A percentile compares a stretch with the other conserved stretches of the same genome.
These are phyloP conservation scores for Paracanthobrama guichenoti DNA, from an alignment of 2,113 vertebrate species.

Conservation along the genomic window DNA sequence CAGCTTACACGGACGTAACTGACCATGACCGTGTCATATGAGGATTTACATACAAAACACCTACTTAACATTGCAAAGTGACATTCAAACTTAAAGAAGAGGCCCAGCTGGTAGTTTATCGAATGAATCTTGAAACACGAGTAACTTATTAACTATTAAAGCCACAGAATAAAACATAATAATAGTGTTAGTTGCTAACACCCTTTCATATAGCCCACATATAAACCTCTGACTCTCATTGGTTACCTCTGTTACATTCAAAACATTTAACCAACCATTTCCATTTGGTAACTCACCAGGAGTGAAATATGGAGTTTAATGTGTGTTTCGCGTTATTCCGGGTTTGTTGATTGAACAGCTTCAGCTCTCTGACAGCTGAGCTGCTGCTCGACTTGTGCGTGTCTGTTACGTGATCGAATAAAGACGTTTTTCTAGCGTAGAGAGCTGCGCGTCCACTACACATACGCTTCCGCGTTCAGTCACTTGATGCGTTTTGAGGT, in stretches of 20 bases:
- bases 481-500: neutral
- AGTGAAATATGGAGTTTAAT: neutral
- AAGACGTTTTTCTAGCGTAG: neutral
- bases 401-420: neutral
- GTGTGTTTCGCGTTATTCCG: neutral
- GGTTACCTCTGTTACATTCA: neutral
- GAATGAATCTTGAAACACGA: neutral
- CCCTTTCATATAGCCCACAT: neutral
- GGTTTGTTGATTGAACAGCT: slow-evolving; percentile 8
- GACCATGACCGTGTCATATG: neutral
- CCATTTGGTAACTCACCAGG: neutral
- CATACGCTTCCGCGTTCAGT: neutral
- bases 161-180: neutral
- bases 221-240: neutral
- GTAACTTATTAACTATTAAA: slow-evolving; percentile 2
- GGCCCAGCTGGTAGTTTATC: neutral
- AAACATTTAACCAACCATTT: neutral
- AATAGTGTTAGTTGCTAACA: neutral
- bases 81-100: slow-evolving; percentile 8
- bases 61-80: neutral
- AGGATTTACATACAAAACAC: slow-evolving; percentile 1
- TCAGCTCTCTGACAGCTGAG: slow-evolving; percentile 29
- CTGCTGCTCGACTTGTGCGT: neutral
- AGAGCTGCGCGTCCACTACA: neutral
- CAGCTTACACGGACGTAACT: neutral